Evolutionary conservation across 2,888 invertebrate species (phyloP).

Genomic region (Drosophila meridionalis): DNA sequence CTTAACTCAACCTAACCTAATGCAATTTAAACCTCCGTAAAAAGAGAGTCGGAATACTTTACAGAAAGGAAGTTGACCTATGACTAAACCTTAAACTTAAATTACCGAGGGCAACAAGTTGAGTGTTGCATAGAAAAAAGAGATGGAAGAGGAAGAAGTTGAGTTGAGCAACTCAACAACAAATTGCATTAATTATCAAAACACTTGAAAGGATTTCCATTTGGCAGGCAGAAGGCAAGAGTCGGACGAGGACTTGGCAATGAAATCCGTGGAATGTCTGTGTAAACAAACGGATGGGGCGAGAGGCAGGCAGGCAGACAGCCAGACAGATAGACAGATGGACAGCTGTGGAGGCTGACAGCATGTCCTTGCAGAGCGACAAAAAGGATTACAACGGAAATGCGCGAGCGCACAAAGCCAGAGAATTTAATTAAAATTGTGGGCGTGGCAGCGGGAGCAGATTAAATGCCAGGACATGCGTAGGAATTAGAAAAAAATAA

Average conservation of each 20-base stretch:
- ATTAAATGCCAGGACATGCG: conserved; percentile 39
- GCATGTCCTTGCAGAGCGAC: conserved; percentile 45
- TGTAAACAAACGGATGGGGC: conserved; percentile 58
- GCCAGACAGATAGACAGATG: neutral
- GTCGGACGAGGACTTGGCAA: conserved; percentile 39
- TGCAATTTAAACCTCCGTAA: neutral
- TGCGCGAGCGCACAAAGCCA: conserved; percentile 62
- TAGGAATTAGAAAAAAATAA: conserved; percentile 40
- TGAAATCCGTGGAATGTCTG: conserved; percentile 58
- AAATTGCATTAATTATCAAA: conserved; percentile 78
- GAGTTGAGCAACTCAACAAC: conserved; percentile 34
- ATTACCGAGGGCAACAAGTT: conserved; percentile 44
- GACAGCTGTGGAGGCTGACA: conserved; percentile 8
- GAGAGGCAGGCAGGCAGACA: conserved; percentile 4
- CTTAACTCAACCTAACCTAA: neutral
- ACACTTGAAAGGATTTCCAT: conserved; percentile 69
- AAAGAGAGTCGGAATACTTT: neutral
- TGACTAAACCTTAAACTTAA: conserved; percentile 13
- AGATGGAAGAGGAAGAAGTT: conserved; percentile 3
- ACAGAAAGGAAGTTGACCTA: conserved; percentile 16
- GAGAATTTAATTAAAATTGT: conserved; percentile 76
- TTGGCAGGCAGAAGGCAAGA: conserved; percentile 41
- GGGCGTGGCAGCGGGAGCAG: conserved; percentile 38
- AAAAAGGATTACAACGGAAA: conserved; percentile 71
- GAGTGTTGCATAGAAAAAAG: conserved; percentile 11